Conservation (phyloP, 2,888 invertebrate genomes). For the Lutraria lutraria region DNA sequence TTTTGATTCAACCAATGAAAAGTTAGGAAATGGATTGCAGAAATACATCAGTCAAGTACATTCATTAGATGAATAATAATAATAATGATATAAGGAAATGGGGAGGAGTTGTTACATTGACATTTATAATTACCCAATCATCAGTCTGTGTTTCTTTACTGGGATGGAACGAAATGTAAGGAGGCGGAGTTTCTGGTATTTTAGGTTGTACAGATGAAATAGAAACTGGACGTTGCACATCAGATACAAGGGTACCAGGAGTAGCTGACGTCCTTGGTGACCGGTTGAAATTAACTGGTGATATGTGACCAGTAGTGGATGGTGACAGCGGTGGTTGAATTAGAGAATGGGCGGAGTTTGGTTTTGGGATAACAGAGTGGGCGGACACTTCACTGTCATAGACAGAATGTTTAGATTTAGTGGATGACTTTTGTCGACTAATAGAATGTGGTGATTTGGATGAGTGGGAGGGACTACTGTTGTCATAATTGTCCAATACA, state of each 20-base stretch:
- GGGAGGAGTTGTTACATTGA: conserved; percentile 27
- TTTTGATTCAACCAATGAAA: too few relatives aligned
- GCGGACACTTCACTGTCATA: conserved; percentile 26
- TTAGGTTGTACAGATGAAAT: conserved; percentile 56
- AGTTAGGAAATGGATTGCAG: not conserved
- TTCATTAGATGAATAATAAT: conserved; percentile 14
- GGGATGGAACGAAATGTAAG: conserved; percentile 31
- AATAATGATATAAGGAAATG: not conserved
- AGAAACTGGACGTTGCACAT: conserved; percentile 57
- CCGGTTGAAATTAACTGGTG: conserved; percentile 41
- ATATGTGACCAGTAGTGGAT: conserved; percentile 24
- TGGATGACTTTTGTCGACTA: not conserved
- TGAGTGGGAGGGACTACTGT: conserved; percentile 13
- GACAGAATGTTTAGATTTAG: conserved; percentile 32
- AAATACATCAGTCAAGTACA: not conserved
- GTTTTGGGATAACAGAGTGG: not conserved
- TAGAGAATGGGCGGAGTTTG: conserved; percentile 5
- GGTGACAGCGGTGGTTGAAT: conserved; percentile 38
- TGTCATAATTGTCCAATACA: not conserved
- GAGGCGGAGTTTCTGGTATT: conserved; percentile 45
- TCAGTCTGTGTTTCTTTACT: conserved; percentile 68
- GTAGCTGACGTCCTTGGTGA: conserved; percentile 49
- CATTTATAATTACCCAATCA: conserved; percentile 55
- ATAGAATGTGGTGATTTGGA: conserved; percentile 14
- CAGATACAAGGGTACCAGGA: conserved; percentile 46